phyloP scores from a whole-genome alignment of 2,797 vertebrate genomes.

The Parauchenoglanis ngamensis region DNA sequence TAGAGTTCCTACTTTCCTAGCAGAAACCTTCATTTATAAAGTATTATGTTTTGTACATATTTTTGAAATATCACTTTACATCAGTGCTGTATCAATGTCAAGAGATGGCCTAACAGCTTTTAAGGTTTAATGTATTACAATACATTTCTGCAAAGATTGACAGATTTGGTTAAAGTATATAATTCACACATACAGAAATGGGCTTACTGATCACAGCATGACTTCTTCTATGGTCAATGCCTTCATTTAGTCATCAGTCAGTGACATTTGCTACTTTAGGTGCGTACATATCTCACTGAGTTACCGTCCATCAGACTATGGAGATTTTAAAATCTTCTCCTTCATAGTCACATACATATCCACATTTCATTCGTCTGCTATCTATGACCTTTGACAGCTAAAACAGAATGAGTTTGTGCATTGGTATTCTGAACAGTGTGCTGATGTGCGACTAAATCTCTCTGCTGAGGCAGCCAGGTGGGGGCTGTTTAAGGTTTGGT shows the following conservation, averaged over 20 bases:
- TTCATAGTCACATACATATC: conserved; percentile 13
- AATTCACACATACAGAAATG: neutral
- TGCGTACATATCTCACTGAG: neutral
- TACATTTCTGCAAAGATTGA: neutral
- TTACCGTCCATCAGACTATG: conserved; percentile 30
- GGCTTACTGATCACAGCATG: neutral
- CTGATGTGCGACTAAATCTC: conserved; percentile 48
- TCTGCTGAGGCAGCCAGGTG: conserved; percentile 44
- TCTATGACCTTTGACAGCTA: conserved; percentile 62
- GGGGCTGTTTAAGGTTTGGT: conserved; percentile 65
- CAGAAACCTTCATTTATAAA: neutral
- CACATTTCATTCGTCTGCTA: conserved; percentile 44
- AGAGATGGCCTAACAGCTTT: neutral
- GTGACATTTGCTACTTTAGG: neutral
- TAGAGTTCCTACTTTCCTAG: neutral
- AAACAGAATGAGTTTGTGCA: conserved; percentile 58
- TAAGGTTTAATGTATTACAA: neutral
- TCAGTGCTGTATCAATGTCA: neutral
- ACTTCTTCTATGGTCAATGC: neutral
- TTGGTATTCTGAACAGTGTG: conserved; percentile 65
- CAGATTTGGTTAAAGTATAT: neutral
- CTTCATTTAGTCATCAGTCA: neutral
- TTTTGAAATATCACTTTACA: neutral
- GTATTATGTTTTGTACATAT: neutral
- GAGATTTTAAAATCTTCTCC: conserved; percentile 27